Percentiles rank a stretch among this genome's conserved stretches.
Evolutionary conservation across 2,888 invertebrate genomes (phyloP).

Genomic region (Steinernema scapterisci): DNA sequence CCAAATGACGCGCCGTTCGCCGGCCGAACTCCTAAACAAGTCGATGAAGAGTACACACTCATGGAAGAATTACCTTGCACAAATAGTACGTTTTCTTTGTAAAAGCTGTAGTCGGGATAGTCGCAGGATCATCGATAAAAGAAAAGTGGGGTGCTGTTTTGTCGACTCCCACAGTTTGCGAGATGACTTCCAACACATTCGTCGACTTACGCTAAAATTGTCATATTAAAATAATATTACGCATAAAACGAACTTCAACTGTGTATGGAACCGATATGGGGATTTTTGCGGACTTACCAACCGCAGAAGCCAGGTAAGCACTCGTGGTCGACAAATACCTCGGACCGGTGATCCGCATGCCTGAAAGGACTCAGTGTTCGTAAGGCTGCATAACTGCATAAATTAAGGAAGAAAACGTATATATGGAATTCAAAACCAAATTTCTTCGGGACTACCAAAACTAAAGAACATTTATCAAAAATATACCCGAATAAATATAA

Average conservation of each 20-base stretch:
- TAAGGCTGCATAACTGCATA: too few species aligned
- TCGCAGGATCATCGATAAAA: slow-evolving; percentile 85
- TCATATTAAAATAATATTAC: background rate
- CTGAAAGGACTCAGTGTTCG: too few species aligned
- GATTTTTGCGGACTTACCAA: background rate
- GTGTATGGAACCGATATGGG: slow-evolving; percentile 1
- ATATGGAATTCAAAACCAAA: too few species aligned
- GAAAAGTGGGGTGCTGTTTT: slow-evolving; percentile 85
- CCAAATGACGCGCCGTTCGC: slow-evolving; percentile 62
- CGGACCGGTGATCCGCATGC: background rate
- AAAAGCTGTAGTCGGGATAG: slow-evolving; percentile 54
- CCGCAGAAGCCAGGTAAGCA: background rate
- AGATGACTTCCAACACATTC: slow-evolving; percentile 79
- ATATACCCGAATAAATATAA: slow-evolving; percentile 8
- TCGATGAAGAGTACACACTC: background rate
- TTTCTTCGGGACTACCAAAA: too few species aligned
- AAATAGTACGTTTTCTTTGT: slow-evolving; percentile 55
- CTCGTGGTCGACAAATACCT: background rate
- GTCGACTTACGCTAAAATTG: slow-evolving; percentile 77
- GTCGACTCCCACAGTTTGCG: slow-evolving; percentile 80
- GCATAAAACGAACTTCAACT: background rate
- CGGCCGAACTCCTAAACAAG: slow-evolving; percentile 57
- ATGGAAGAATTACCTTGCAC: slow-evolving; percentile 47
- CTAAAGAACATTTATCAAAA: background rate
- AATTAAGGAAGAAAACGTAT: too few species aligned